Conservation (phyloP, 1,140 invertebrate genomes). For the Probaryconus sp. region DNA sequence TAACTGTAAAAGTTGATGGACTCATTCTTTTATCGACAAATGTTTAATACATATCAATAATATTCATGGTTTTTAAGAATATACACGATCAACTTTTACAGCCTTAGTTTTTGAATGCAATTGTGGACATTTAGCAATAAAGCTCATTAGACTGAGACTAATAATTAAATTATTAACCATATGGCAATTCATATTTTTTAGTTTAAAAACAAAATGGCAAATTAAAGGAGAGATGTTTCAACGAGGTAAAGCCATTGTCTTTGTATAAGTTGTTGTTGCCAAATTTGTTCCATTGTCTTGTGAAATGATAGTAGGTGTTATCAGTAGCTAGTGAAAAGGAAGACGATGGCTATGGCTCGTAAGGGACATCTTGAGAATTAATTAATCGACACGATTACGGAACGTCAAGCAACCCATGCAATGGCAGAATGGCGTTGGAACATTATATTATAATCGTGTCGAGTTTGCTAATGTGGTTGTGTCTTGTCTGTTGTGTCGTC, state of each 20-base stretch:
- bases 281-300: no score
- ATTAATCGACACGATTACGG: conserved; percentile 64
- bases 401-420: conserved; percentile 63
- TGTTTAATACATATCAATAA: no score
- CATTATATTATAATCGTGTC: conserved; percentile 75
- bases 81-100: conserved; percentile 28
- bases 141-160: conserved; percentile 61
- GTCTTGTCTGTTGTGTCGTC: conserved; percentile 82
- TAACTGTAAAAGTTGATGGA: conserved; percentile 12
- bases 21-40: no score
- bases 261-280: not conserved
- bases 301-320: not conserved
- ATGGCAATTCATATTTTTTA: conserved; percentile 71
- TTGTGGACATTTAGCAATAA: conserved; percentile 25
- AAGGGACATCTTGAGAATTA: conserved; percentile 58
- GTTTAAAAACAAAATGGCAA: conserved; percentile 46
- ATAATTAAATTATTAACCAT: conserved; percentile 60
- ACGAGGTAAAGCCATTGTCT: conserved; percentile 18
- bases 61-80: no score
- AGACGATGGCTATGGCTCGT: conserved; percentile 48
- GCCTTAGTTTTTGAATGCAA: conserved; percentile 21
- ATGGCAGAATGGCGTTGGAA: conserved; percentile 70
- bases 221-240: conserved; percentile 56
- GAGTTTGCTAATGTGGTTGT: conserved; percentile 82
- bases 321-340: conserved; percentile 2